These are phyloP conservation scores for Syrista parreyssii DNA, from an alignment of 2,888 invertebrate species.

Conservation along the genomic window DNA sequence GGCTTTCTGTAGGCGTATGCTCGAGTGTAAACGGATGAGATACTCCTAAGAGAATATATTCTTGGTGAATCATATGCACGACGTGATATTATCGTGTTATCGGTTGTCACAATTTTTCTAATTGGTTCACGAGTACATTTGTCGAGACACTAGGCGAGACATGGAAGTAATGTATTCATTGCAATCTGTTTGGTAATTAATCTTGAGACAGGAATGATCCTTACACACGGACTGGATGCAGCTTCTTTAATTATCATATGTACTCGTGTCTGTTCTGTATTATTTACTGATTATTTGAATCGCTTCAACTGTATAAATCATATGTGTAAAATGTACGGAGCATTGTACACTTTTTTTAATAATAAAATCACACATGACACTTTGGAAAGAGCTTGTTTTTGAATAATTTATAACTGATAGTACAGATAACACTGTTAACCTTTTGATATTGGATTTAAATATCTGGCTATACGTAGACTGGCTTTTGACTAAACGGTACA, in stretches of 20 bases:
- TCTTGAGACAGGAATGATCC: not conserved
- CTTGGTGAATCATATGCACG: not conserved
- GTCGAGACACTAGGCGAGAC: not conserved
- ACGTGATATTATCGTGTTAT: not conserved
- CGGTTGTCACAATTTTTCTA: not conserved
- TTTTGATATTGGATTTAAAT: not conserved
- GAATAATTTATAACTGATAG: not conserved
- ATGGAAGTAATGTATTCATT: not conserved
- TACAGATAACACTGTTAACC: not conserved
- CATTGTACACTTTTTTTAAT: not conserved
- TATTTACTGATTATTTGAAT: not conserved
- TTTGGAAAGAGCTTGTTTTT: not conserved
- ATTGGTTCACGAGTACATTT: not conserved
- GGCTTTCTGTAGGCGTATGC: not conserved
- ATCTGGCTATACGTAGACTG: not conserved
- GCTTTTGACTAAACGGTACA: not conserved
- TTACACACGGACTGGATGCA: not conserved
- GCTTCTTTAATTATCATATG: not conserved
- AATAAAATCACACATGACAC: not conserved
- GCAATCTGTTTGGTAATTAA: not conserved
- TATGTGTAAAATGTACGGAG: not conserved
- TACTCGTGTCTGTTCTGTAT: not conserved
- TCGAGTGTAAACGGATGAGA: not conserved
- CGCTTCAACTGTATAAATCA: not conserved
- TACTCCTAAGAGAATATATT: not conserved